These are phyloP conservation scores for Urocitellus parryii DNA, from an alignment of 2,113 vertebrate genomes.

Conservation along the genomic window DNA sequence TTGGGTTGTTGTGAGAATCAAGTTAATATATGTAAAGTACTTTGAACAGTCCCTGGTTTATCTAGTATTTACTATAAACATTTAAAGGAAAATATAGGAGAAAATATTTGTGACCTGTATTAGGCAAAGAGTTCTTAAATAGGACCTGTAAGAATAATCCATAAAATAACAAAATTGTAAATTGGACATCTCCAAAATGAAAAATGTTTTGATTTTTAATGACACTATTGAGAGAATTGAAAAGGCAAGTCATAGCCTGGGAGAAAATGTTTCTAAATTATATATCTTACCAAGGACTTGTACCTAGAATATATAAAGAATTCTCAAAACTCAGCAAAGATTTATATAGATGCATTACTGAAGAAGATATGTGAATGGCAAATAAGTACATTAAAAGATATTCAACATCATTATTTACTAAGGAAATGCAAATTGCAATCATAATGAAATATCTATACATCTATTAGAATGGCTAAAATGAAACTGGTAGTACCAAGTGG, in stretches of 20 bases:
- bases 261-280: too few relatives aligned
- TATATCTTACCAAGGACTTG: too few relatives aligned
- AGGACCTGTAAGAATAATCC: not conserved
- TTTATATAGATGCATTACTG: too few relatives aligned
- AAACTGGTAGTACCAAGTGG: not conserved
- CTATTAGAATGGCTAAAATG: not conserved
- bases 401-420: too few relatives aligned
- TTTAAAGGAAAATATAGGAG: conserved; percentile 19
- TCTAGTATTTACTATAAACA: not conserved
- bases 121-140: not conserved
- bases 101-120: conserved; percentile 16
- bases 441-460: too few relatives aligned
- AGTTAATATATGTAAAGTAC: not conserved
- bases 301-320: too few relatives aligned
- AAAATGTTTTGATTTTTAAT: not conserved
- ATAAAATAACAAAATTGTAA: not conserved
- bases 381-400: too few relatives aligned
- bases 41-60: not conserved
- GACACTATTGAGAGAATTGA: not conserved
- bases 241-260: too few relatives aligned
- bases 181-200: not conserved
- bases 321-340: too few relatives aligned
- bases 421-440: too few relatives aligned
- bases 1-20: not conserved
- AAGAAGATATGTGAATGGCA: too few relatives aligned